These are phyloP conservation scores for Porites rus DNA, from an alignment of 92 coral and sea anemone genomes.

Conservation along the genomic window DNA sequence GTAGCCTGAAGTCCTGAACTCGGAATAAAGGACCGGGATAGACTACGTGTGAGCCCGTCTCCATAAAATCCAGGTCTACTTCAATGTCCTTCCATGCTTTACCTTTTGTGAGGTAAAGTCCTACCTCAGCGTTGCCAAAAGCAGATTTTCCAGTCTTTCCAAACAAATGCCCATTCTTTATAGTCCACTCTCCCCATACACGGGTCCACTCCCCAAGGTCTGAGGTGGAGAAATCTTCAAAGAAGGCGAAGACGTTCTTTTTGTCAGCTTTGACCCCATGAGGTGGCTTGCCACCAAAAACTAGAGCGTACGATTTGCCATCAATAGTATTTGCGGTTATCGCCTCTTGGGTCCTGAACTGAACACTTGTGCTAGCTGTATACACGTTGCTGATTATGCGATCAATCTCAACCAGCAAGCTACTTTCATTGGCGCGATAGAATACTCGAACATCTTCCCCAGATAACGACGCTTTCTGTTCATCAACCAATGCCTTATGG, in stretches of 20 bases:
- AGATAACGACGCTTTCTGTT: conserved; percentile 7
- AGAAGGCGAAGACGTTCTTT: conserved; percentile 61
- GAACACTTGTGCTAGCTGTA: conserved; percentile 27
- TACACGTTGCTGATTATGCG: conserved; percentile 29
- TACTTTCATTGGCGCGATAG: conserved; percentile 20
- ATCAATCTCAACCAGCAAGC: conserved; percentile 45
- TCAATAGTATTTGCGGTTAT: conserved; percentile 41
- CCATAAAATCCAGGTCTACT: conserved; percentile 83
- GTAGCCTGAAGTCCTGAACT: conserved; percentile 40
- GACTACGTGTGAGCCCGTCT: conserved; percentile 33
- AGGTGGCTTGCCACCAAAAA: conserved; percentile 67
- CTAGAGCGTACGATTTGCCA: conserved; percentile 40
- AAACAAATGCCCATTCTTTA: conserved; percentile 49
- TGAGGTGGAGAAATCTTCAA: conserved; percentile 58
- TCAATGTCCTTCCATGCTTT: conserved; percentile 74
- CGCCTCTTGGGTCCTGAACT: conserved; percentile 40
- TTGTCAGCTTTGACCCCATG: conserved; percentile 57
- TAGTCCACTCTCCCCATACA: conserved; percentile 55
- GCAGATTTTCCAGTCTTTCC: conserved; percentile 63
- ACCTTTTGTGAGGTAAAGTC: conserved; percentile 64
- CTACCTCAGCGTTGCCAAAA: conserved; percentile 55
- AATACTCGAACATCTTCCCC: conserved; percentile 59
- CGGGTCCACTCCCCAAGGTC: conserved; percentile 28
- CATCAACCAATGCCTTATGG: conserved; percentile 43
- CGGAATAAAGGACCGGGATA: conserved; percentile 82